Evolutionary conservation across 2,888 invertebrate species (phyloP).

Genomic region (Flabesymbios commensalis): DNA sequence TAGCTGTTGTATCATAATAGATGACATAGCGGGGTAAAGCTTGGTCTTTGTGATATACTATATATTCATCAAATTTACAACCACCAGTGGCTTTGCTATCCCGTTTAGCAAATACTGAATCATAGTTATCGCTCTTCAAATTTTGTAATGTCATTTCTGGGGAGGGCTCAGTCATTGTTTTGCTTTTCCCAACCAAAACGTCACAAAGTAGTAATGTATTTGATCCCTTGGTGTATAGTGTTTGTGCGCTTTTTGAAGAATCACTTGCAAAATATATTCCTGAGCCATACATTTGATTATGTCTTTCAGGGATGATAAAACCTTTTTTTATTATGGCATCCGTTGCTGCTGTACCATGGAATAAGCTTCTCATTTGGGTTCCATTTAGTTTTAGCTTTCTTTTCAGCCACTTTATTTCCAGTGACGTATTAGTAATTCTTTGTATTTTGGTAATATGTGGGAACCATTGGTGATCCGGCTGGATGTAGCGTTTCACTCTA

Average conservation of each 20-base stretch:
- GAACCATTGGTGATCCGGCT: conserved; percentile 26
- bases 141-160: conserved; percentile 8
- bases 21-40: conserved; percentile 23
- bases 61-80: conserved; percentile 22
- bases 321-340: conserved; percentile 17
- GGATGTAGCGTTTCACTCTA: conserved; percentile 16
- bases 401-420: conserved; percentile 12
- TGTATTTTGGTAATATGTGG: conserved; percentile 21
- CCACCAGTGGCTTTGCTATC: conserved; percentile 13
- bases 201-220: conserved; percentile 28
- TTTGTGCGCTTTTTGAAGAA: conserved; percentile 30
- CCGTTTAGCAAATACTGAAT: conserved; percentile 23
- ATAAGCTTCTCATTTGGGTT: too few species aligned
- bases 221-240: conserved; percentile 26
- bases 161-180: not conserved
- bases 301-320: conserved; percentile 13
- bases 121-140: conserved; percentile 10
- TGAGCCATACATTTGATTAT: conserved; percentile 7
- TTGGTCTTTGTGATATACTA: conserved; percentile 20
- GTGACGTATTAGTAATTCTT: conserved; percentile 15
- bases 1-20: conserved; percentile 13
- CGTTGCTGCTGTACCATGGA: conserved; percentile 26
- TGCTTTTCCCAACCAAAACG: conserved; percentile 21
- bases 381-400: too few species aligned
- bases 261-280: conserved; percentile 31